A percentile compares a stretch with the other conserved stretches of the same genome.
Conservation (phyloP, 1,140 invertebrate genomes). For the Lerema accius region DNA sequence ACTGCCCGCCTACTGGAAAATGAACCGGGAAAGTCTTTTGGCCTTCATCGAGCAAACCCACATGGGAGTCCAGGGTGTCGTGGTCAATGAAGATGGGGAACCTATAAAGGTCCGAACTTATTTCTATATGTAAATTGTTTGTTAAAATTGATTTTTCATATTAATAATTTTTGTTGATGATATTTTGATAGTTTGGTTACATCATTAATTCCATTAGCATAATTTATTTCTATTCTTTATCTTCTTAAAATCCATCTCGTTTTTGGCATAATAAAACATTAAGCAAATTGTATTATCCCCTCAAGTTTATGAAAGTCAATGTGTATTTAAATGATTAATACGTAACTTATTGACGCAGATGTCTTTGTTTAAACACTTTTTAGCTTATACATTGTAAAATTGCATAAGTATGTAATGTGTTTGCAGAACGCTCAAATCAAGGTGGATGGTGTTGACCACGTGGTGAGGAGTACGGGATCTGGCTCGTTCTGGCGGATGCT, state of each 20-base stretch:
- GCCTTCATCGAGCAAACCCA: constrained; percentile 94
- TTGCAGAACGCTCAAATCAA: constrained; percentile 88
- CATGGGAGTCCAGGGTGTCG: constrained; percentile 91
- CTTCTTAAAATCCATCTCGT: too few species aligned
- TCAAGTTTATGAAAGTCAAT: too few species aligned
- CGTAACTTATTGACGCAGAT: too few species aligned
- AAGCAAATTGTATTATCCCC: too few species aligned
- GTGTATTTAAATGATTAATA: too few species aligned
- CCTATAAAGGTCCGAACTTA: constrained; percentile 59
- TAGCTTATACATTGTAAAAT: too few species aligned
- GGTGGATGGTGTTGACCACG: constrained; percentile 87
- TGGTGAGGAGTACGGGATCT: constrained; percentile 86
- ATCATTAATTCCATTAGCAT: too few species aligned
- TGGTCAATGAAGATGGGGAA: constrained; percentile 66
- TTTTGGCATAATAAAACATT: too few species aligned
- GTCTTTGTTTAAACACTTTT: too few species aligned
- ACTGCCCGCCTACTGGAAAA: constrained; percentile 91
- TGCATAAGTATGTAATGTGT: neutral
- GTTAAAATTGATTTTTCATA: neutral
- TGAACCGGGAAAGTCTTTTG: constrained; percentile 94
- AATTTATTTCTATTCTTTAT: too few species aligned
- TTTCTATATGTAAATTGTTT: neutral
- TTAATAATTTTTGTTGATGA: too few species aligned
- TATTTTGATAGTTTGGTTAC: too few species aligned
- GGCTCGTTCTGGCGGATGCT: constrained; percentile 95